These are phyloP conservation scores for Drosophila mimetica DNA, from an alignment of 2,888 invertebrate genomes.

Conservation along the genomic window DNA sequence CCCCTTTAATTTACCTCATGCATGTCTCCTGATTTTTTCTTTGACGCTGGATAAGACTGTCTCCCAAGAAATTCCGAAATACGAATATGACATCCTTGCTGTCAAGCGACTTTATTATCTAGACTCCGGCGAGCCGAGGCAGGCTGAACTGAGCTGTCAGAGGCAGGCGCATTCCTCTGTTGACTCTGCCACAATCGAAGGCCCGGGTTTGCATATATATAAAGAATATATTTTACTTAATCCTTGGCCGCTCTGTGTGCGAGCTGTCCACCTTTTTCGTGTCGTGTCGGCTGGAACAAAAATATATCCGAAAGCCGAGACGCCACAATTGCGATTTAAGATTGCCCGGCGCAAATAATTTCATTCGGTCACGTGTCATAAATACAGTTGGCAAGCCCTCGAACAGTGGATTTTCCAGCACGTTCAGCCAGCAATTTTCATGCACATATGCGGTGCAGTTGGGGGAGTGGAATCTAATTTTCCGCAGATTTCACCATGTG, in stretches of 20 bases:
- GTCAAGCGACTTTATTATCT: slow-evolving; percentile 46
- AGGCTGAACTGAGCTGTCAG: slow-evolving; percentile 31
- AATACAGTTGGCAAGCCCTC: slow-evolving; percentile 32
- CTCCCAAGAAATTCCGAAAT: slow-evolving; percentile 11
- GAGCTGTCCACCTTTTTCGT: slow-evolving; percentile 56
- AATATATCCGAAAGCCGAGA: slow-evolving; percentile 14
- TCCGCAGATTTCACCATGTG: slow-evolving; percentile 68
- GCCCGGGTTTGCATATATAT: slow-evolving; percentile 22
- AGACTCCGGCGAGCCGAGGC: slow-evolving; percentile 39
- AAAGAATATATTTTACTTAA: slow-evolving; percentile 11
- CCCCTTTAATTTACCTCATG: too few relatives aligned
- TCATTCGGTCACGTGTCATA: slow-evolving; percentile 51
- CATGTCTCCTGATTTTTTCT: neutral
- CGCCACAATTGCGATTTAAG: slow-evolving; percentile 57
- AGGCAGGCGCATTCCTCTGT: slow-evolving; percentile 31
- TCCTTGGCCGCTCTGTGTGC: slow-evolving; percentile 20
- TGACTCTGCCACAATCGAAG: slow-evolving; percentile 42
- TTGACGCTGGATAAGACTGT: neutral
- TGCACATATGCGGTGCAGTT: slow-evolving; percentile 22
- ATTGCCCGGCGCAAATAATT: slow-evolving; percentile 50
- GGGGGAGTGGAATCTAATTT: slow-evolving; percentile 65
- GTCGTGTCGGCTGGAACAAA: slow-evolving; percentile 30
- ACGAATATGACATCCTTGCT: slow-evolving; percentile 46
- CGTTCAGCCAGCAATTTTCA: slow-evolving; percentile 21
- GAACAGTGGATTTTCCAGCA: slow-evolving; percentile 24